Evolutionary conservation across 2,888 invertebrate species (phyloP).

Genomic region (Lacanobia wlatinum): DNA sequence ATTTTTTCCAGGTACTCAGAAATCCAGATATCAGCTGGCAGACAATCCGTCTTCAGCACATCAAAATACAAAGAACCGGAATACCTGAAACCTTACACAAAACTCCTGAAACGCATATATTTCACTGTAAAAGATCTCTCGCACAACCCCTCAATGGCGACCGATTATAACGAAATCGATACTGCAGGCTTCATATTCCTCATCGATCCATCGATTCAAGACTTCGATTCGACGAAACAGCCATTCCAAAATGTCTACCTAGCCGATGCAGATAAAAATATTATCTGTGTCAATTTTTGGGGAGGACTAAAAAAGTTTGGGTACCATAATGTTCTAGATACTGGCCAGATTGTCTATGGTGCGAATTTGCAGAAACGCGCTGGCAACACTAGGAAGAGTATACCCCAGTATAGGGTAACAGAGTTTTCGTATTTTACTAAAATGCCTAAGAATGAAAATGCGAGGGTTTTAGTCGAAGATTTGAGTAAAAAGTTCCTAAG

Average conservation of each 20-base stretch:
- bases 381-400: conserved; percentile 86
- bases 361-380: conserved; percentile 92
- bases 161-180: conserved; percentile 93
- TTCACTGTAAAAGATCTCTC: conserved; percentile 86
- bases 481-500: conserved; percentile 78
- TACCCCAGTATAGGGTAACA: conserved; percentile 91
- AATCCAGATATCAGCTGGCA: conserved; percentile 90
- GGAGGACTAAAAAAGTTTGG: conserved; percentile 88
- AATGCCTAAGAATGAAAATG: conserved; percentile 90
- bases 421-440: conserved; percentile 92
- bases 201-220: conserved; percentile 86
- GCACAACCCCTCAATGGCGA: conserved; percentile 70
- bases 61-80: conserved; percentile 73
- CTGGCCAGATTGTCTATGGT: conserved; percentile 90
- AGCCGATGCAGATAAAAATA: conserved; percentile 89
- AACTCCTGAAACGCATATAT: conserved; percentile 79
- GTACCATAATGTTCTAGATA: conserved; percentile 89
- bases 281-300: conserved; percentile 91
- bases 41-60: conserved; percentile 86
- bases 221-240: conserved; percentile 79
- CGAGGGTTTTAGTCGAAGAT: conserved; percentile 84
- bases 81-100: conserved; percentile 60
- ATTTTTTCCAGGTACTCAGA: conserved; percentile 85
- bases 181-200: conserved; percentile 92
- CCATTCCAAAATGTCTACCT: conserved; percentile 91